Evolutionary conservation across 2,797 vertebrate genomes (phyloP), one percentile per base, ranked within the genome.

Genomic region (Eulemur coronatus): DNA sequence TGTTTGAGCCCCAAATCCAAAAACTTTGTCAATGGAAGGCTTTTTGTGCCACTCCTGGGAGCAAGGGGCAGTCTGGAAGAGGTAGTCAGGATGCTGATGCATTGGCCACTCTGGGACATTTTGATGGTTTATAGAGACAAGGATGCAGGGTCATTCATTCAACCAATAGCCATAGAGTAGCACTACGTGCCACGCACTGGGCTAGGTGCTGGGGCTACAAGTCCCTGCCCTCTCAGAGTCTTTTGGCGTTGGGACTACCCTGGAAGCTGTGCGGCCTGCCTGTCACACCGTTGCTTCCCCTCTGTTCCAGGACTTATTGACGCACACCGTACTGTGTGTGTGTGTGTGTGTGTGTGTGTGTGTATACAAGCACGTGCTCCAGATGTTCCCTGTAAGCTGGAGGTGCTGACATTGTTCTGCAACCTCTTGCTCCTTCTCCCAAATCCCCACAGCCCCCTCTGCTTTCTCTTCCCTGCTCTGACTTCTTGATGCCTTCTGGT

Each of bases 361-460:
- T 5, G 33, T 1, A 1, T 0, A 3, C 0, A 4, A 1, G 4
- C 17, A 3, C 0, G 0, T 20, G n/a, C 61, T 14, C 57, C 20
- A 35, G 93, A 24, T 30, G 72, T 9, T 43, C 72, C 69, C 69
- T 6, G 43, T 14, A 43, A 57, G 33, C 48, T 14, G 11, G 46
- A 84, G 57, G 17, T 30, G 61, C 73, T 90, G 41, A 26, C 24
- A 63, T 43, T 4, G 28, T 52, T 43, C 70, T 50, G 38, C 61
- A 78, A n/a, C 5, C 13, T 26, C 69, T 84, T 17, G 33, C 50
- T 69, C 13, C 59, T 76, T 33, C 38, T n/a, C 15, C 75, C 26
- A 24, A 1, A 10, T 30, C 69, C n/a, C 43, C 67, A 10, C 18
- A 20, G 3, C 17, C 63, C 18, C 63, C 59, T 65, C 59, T 10